phyloP scores from a whole-genome alignment of 2,113 vertebrate genomes.

The Mystacornis crossleyi region DNA sequence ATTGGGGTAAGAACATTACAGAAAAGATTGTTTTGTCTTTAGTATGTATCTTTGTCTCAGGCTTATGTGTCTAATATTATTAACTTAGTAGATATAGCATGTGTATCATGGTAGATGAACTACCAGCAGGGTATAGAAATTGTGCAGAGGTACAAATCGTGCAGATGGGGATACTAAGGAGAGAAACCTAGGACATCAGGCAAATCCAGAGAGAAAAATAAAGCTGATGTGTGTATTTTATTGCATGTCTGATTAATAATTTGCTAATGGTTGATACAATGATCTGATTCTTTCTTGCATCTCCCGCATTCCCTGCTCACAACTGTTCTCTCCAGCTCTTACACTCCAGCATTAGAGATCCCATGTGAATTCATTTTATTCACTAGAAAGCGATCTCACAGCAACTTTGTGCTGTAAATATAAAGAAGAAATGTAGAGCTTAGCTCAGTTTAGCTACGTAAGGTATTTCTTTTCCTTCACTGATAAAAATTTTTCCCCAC shows the following conservation, averaged over 20 bases:
- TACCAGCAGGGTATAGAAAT: not conserved
- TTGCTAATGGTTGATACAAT: not conserved
- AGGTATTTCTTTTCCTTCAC: not conserved
- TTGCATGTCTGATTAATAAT: not conserved
- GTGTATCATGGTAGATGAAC: not conserved
- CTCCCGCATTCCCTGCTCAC: not conserved
- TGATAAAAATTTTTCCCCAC: not conserved
- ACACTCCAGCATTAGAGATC: accelerated
- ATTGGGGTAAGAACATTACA: not conserved
- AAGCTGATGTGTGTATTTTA: not conserved
- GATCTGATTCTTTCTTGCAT: not conserved
- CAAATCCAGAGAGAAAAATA: not conserved
- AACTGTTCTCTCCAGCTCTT: not conserved
- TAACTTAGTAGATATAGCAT: not conserved
- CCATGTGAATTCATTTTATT: not conserved
- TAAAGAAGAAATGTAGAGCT: not conserved
- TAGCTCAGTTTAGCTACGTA: not conserved
- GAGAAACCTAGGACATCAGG: not conserved
- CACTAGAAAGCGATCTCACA: not conserved
- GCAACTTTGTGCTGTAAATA: not conserved
- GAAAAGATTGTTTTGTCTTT: not conserved
- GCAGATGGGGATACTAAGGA: not conserved
- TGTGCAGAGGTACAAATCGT: not conserved
- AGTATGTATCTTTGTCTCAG: not conserved
- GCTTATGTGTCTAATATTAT: not conserved